phyloP scores from a whole-genome alignment of 2,113 vertebrate genomes.

The Lasiurus cinereus region DNA sequence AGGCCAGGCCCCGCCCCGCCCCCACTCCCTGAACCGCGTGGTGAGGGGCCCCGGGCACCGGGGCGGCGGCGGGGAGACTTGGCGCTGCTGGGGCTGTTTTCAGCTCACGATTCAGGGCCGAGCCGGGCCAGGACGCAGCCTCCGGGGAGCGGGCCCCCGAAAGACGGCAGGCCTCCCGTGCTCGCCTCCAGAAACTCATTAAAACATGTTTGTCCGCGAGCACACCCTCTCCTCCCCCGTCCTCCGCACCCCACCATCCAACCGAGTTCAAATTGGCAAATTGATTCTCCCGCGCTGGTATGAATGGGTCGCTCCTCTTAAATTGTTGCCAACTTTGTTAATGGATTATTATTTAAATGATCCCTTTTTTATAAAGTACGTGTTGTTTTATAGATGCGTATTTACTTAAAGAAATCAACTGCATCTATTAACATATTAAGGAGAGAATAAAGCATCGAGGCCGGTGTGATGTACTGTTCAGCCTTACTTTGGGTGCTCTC shows the following conservation, averaged over 20 bases:
- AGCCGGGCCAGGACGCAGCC: constrained; percentile 31
- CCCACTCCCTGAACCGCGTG: constrained; percentile 47
- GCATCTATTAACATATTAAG: constrained; percentile 90
- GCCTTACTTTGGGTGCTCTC: constrained; percentile 88
- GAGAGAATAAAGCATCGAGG: constrained; percentile 87
- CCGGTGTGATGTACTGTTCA: constrained; percentile 88
- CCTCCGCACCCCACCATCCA: constrained; percentile 72
- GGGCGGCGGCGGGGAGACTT: constrained; percentile 24
- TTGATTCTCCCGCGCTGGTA: constrained; percentile 84
- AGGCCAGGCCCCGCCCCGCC: constrained; percentile 61
- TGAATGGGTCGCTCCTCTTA: constrained; percentile 86
- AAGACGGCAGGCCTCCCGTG: constrained; percentile 26
- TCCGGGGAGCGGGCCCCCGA: constrained; percentile 35
- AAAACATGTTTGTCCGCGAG: constrained; percentile 55
- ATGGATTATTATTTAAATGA: constrained; percentile 87
- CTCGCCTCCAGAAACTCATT: constrained; percentile 65
- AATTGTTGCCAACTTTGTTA: constrained; percentile 88
- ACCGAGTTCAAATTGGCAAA: constrained; percentile 84
- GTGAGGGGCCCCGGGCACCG: not conserved
- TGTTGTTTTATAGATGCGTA: constrained; percentile 85
- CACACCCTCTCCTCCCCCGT: constrained; percentile 41
- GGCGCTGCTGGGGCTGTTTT: constrained; percentile 53
- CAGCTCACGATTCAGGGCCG: constrained; percentile 38
- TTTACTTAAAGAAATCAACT: constrained; percentile 86
- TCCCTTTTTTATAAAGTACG: constrained; percentile 87